These are phyloP conservation scores for Leptestheria dahalacensis DNA, from an alignment of 1,140 invertebrate species.

Conservation along the genomic window DNA sequence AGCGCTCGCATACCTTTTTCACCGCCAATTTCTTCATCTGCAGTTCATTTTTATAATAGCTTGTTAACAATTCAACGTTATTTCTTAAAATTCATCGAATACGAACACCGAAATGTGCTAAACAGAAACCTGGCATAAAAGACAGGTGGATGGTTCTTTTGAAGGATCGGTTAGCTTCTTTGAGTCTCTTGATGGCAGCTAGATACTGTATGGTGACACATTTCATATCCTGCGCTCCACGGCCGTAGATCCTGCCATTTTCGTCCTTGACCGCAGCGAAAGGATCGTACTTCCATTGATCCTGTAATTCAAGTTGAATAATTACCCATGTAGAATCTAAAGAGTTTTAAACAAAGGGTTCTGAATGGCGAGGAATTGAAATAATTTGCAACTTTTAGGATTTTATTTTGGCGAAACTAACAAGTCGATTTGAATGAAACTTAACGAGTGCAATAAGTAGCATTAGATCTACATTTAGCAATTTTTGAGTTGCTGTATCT, in stretches of 20 bases:
- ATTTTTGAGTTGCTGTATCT: too few species aligned
- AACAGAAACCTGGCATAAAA: slow-evolving; percentile 56
- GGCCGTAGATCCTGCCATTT: slow-evolving; percentile 63
- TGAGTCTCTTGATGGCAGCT: slow-evolving; percentile 54
- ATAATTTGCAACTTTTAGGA: too few species aligned
- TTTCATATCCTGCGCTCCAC: slow-evolving; percentile 75
- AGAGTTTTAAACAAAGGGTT: too few species aligned
- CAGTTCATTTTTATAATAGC: slow-evolving; percentile 20
- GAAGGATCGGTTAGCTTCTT: slow-evolving; percentile 38
- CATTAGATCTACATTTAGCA: too few species aligned
- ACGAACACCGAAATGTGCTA: too few species aligned
- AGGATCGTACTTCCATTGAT: slow-evolving; percentile 65
- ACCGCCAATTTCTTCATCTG: slow-evolving; percentile 87
- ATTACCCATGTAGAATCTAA: too few species aligned
- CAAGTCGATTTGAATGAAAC: too few species aligned
- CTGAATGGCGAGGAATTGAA: too few species aligned
- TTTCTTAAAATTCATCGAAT: slow-evolving; percentile 19
- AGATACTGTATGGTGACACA: slow-evolving; percentile 65
- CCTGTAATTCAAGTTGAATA: too few species aligned
- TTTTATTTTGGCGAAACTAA: too few species aligned
- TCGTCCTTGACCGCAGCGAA: slow-evolving; percentile 59
- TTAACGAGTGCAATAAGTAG: too few species aligned
- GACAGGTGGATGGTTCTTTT: slow-evolving; percentile 55
- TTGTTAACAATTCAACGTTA: neutral
- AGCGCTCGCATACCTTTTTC: slow-evolving; percentile 67